Conservation (phyloP, 2,113 vertebrate species). For the Gallinago paraguaiae region DNA sequence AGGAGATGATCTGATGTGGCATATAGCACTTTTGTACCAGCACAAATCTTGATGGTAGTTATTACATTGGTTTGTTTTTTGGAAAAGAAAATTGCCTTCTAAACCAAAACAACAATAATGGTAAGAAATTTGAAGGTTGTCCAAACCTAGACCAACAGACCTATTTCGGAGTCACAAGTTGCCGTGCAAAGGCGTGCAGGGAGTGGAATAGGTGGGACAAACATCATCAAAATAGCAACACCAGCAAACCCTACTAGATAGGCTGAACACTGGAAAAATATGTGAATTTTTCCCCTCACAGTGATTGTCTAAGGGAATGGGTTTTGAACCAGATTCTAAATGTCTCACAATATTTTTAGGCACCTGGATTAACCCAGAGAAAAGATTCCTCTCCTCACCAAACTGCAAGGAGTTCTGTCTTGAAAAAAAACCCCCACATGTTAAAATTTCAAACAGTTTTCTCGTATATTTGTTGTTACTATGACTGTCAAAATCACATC, state of each 20-base stretch:
- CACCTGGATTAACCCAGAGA: neutral
- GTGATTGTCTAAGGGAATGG: neutral
- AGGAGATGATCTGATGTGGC: neutral
- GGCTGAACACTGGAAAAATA: neutral
- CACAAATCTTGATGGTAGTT: neutral
- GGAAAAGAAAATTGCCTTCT: constrained; percentile 1
- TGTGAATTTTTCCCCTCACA: neutral
- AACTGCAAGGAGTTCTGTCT: neutral
- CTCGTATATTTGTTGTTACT: neutral
- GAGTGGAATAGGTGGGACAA: neutral
- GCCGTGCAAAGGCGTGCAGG: neutral
- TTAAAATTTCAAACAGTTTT: neutral
- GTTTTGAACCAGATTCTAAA: neutral
- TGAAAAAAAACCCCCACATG: fast-evolving
- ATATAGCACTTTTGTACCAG: neutral
- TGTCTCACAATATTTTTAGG: neutral
- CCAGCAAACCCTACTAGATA: neutral
- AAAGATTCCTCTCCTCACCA: neutral
- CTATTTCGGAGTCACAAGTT: neutral
- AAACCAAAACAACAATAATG: neutral
- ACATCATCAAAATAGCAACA: neutral
- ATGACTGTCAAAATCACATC: neutral
- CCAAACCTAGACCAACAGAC: neutral
- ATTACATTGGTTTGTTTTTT: neutral
- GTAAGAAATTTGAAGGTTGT: neutral